These are phyloP conservation scores for Acrocyrtus sp. DNA, from an alignment of 2,888 invertebrate species.

Conservation along the genomic window DNA sequence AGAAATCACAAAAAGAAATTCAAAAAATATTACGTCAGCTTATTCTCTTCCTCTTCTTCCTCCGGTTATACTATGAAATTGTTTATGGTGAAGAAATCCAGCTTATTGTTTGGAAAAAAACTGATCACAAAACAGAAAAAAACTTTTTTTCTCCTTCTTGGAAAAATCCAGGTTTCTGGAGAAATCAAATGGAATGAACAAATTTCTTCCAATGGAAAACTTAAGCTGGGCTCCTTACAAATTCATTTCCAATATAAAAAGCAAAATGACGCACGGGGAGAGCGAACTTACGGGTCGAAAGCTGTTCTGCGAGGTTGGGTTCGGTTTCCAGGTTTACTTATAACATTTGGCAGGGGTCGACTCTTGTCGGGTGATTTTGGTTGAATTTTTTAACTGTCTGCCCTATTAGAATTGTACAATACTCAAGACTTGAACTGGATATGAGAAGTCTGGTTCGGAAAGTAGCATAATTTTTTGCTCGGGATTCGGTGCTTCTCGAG, in stretches of 20 bases:
- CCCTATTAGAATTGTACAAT: too few relatives aligned
- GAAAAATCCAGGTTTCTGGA: not conserved
- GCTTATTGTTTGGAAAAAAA: too few relatives aligned
- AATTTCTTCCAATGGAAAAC: too few relatives aligned
- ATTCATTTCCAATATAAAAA: not conserved
- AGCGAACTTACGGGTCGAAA: constrained; percentile 89
- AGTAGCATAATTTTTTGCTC: constrained; percentile 13
- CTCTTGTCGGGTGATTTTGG: constrained; percentile 11
- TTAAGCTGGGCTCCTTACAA: not conserved
- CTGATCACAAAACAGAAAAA: too few relatives aligned
- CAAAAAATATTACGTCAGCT: constrained; percentile 3
- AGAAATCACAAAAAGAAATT: constrained; percentile 12
- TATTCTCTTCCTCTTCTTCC: too few relatives aligned
- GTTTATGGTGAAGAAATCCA: too few relatives aligned
- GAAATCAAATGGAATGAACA: too few relatives aligned
- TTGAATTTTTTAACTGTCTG: too few relatives aligned
- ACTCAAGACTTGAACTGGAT: too few relatives aligned
- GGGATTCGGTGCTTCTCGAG: constrained; percentile 9
- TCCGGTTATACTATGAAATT: too few relatives aligned
- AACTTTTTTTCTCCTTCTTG: not conserved
- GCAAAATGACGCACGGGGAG: constrained; percentile 13
- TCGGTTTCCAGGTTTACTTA: constrained; percentile 34
- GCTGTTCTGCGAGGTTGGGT: constrained; percentile 79
- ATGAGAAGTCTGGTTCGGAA: constrained; percentile 24
- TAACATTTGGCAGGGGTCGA: constrained; percentile 40